Conservation (phyloP, 1,140 invertebrate species). For the Sarcophaga bullata region DNA sequence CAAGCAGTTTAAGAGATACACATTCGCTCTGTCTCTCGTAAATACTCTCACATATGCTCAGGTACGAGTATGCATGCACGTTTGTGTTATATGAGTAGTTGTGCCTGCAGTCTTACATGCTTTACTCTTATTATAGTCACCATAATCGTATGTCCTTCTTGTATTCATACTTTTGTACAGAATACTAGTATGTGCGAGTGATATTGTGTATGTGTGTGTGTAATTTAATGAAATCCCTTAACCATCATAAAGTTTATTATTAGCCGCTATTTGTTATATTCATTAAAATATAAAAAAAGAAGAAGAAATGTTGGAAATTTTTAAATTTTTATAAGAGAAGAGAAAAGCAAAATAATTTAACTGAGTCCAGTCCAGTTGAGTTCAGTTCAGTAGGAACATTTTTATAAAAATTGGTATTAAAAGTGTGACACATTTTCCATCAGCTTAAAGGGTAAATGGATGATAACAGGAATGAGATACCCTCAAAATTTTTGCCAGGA, state of each 20-base stretch:
- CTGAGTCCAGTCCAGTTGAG: too few relatives aligned
- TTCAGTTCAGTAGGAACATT: too few relatives aligned
- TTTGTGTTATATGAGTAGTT: neutral
- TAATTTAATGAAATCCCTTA: conserved; percentile 22
- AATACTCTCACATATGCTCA: neutral
- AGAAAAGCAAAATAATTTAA: too few relatives aligned
- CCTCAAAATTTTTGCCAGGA: too few relatives aligned
- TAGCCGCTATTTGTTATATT: conserved; percentile 35
- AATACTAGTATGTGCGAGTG: too few relatives aligned
- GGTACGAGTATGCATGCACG: too few relatives aligned
- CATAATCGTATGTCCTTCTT: neutral
- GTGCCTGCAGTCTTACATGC: neutral
- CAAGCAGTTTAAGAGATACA: conserved; percentile 8
- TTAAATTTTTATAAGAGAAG: too few relatives aligned
- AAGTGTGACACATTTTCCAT: too few relatives aligned
- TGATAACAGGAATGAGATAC: too few relatives aligned
- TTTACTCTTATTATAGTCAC: neutral
- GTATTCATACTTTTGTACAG: neutral
- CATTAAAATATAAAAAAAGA: neutral
- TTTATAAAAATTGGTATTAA: too few relatives aligned
- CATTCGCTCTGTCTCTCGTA: neutral
- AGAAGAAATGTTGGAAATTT: too few relatives aligned
- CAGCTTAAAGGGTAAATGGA: too few relatives aligned
- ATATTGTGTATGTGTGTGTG: neutral
- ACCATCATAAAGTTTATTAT: conserved; percentile 34